Evolutionary conservation across 2,113 vertebrate genomes (phyloP).

Genomic region (Chionodraco myersi): DNA sequence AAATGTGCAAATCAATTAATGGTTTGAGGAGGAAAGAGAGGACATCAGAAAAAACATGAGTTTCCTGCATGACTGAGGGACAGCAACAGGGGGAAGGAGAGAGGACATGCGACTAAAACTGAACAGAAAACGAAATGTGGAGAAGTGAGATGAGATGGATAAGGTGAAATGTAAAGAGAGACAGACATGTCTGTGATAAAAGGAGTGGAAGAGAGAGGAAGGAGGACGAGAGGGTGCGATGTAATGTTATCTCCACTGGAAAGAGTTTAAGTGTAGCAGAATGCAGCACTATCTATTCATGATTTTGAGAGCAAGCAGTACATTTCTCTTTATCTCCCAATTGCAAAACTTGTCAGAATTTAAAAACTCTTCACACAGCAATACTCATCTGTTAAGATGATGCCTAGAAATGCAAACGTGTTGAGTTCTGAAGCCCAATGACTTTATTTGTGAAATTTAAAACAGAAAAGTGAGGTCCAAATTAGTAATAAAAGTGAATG

Average conservation of each 20-base stretch:
- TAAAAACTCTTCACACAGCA: background rate
- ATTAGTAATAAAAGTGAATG: background rate
- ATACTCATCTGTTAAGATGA: background rate
- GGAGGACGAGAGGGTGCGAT: background rate
- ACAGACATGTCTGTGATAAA: conserved; percentile 2
- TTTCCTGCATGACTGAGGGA: background rate
- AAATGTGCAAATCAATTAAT: background rate
- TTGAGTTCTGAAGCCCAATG: background rate
- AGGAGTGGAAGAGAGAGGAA: background rate
- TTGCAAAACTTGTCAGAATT: background rate
- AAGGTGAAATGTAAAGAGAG: conserved; percentile 4
- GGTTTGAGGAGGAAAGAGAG: background rate
- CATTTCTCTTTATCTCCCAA: background rate
- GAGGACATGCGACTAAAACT: background rate
- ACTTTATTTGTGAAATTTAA: background rate
- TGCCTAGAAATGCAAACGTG: background rate
- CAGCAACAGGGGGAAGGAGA: background rate
- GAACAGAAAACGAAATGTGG: background rate
- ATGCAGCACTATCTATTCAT: background rate
- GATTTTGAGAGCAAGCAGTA: background rate
- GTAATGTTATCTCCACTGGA: background rate
- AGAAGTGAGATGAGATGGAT: background rate
- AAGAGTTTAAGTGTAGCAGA: background rate
- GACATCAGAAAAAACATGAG: background rate
- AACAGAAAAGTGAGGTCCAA: background rate